Base-by-base conservation (phyloP, 2,888 invertebrate genomes). In the Conomelus anceps region DNA sequence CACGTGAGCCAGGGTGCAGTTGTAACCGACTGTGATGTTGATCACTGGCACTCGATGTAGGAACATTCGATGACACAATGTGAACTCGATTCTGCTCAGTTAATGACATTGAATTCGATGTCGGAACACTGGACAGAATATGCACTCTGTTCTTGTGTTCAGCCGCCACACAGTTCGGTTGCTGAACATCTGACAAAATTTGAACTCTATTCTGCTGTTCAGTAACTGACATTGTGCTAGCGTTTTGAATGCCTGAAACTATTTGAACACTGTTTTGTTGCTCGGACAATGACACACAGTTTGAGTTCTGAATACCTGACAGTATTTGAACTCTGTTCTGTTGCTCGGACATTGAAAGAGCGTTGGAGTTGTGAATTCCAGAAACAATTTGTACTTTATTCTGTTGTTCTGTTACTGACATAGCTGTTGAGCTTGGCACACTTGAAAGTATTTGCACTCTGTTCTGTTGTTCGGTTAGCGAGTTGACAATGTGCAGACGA, bases 351-450 rank as follows among this genome's bases (percentile, higher is more conserved):
- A 91, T 88, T 13, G 91, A 91, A 63, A 91, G 84, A 13, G 91
- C 90, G 24, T 88, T 90, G 0, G 91, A 91, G 22, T 90, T 91
- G 84, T 91, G 92, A 89, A 92, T 91, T 23, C 91, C 91, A 17
- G 91, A 90, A 20, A 92, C 90, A 84, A 92, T 91, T 88, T 92
- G 92, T 22, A 92, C 91, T 88, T 91, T 89, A 89, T 92, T 92
- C 29, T 91, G 91, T 63, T 91, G 91, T 90, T 91, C 91, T 22
- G 90, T 90, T 20, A 91, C 89, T 6, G 91, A 90, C 9, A 90
- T 89, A 20, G 91, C 63, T 3, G 41, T 34, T 11, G 34, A 24
- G 17, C 23, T 24, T 1, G 85, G 23, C 88, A 90, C 29, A 90
- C 90, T 63, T 84, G 90, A 24, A 13, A 90, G 88, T 6, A 89